Base-by-base conservation (phyloP, 2,888 invertebrate genomes). In the Lingula anatina region DNA sequence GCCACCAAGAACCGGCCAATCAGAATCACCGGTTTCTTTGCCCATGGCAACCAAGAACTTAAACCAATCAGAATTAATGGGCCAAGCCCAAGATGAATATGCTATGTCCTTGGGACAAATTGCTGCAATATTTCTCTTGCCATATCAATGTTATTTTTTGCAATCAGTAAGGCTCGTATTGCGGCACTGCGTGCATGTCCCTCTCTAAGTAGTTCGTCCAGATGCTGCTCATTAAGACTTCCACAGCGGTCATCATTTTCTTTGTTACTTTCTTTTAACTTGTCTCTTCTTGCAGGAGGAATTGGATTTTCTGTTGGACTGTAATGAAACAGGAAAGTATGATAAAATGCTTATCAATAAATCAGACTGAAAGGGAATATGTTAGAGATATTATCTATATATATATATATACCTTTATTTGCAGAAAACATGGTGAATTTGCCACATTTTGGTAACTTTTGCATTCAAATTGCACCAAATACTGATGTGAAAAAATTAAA, bases 121-220 rank as follows among this genome's bases (percentile, higher is more conserved):
- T 92, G 90, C 74, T 90, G 88, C 61, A 93, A 80, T 71, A 93
- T 93, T 75, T 94, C 92, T 79, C 93, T 88, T 42, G 94, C 94
- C 93, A 95, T 94, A 75, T 90, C 90, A 47, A 94, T 83, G 77
- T 95, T 90, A 79, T 94, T 95, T 51, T 91, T 83, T 1, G 93
- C 90, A 66, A 95, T 93, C 53, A 91, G 89, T 62, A 95, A 81
- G 3, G 94, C 94, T 60, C 92, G 84, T 44, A 93, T 88, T 2
- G 93, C 94, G 43, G 90, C 88, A 70, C 92, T 89, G 67, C 89
- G 88, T 1, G 91, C 86, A 72, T 91, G 94, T 0, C 94, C 95
- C 68, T 93, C 92, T 49, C 85, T 86, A 42, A 92, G 90, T 53
- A 95, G 81, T 56, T 88, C 85, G 21, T 89, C 86, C 53, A 95